Percentiles rank a stretch among this genome's conserved stretches.
Conservation (phyloP, 2,888 invertebrate genomes). For the Syrphus vitripennis region DNA sequence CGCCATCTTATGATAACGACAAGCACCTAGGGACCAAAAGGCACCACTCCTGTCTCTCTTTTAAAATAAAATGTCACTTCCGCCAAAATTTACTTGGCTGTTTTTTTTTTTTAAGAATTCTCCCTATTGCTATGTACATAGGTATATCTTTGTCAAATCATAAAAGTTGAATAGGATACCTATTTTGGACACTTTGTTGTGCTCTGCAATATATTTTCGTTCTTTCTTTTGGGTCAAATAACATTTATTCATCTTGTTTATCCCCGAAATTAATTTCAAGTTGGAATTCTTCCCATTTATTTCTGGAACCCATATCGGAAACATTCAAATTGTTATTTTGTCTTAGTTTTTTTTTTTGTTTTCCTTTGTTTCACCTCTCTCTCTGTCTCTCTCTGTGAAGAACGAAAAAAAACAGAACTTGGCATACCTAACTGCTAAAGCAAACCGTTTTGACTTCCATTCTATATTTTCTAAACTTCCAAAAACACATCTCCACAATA, state of each 20-base stretch:
- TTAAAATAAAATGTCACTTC: neutral
- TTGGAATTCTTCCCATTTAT: conserved; percentile 63
- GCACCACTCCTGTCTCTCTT: neutral
- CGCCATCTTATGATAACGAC: too few relatives aligned
- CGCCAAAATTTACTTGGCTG: neutral
- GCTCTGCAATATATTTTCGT: conserved; percentile 37
- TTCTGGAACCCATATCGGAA: neutral
- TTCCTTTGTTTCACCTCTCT: neutral
- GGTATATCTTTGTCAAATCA: neutral
- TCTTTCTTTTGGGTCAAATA: conserved; percentile 27
- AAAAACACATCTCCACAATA: neutral
- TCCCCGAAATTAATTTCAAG: conserved; percentile 56
- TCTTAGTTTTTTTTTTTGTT: neutral
- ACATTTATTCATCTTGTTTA: conserved; percentile 52
- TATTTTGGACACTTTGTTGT: neutral
- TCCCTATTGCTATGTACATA: neutral
- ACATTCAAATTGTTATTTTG: conserved; percentile 3
- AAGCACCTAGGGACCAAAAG: too few relatives aligned
- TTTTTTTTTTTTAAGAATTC: too few relatives aligned
- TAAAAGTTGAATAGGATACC: neutral
- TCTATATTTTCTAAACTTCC: neutral
- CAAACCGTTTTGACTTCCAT: conserved; percentile 12
- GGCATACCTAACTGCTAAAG: conserved; percentile 46
- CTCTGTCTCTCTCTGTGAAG: conserved; percentile 6
- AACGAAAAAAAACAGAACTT: neutral